phyloP scores from a whole-genome alignment of 2,888 invertebrate genomes.

The Periphyllus acericola region DNA sequence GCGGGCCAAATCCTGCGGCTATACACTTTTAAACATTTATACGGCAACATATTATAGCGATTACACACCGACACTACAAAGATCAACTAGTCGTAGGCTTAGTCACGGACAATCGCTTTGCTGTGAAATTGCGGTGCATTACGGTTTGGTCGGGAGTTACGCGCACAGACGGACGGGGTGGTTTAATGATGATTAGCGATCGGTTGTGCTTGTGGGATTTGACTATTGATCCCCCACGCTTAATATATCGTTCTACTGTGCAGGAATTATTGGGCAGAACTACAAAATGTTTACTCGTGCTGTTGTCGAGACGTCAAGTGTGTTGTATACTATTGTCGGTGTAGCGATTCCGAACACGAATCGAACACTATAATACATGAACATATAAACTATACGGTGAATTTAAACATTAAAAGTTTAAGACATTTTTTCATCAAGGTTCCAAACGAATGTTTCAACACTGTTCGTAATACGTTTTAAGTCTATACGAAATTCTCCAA shows the following conservation, averaged over 20 bases:
- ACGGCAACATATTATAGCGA: neutral
- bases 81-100: neutral
- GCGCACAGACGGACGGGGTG: neutral
- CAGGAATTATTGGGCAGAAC: neutral
- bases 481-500: too few species aligned
- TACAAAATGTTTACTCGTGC: neutral
- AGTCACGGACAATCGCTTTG: neutral
- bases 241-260: neutral
- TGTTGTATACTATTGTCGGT: too few species aligned
- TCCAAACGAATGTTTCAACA: too few species aligned
- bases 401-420: too few species aligned
- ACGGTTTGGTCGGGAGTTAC: neutral
- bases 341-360: too few species aligned
- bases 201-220: neutral
- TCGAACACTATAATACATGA: too few species aligned
- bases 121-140: neutral
- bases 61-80: neutral
- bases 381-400: too few species aligned
- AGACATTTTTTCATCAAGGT: too few species aligned
- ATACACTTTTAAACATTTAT: neutral
- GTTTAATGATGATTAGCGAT: neutral
- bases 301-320: too few species aligned
- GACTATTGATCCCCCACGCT: neutral
- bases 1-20: too few species aligned
- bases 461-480: too few species aligned